Base-by-base conservation (phyloP, 1,140 invertebrate species). In the Pseudomyrmex flavicornis region DNA sequence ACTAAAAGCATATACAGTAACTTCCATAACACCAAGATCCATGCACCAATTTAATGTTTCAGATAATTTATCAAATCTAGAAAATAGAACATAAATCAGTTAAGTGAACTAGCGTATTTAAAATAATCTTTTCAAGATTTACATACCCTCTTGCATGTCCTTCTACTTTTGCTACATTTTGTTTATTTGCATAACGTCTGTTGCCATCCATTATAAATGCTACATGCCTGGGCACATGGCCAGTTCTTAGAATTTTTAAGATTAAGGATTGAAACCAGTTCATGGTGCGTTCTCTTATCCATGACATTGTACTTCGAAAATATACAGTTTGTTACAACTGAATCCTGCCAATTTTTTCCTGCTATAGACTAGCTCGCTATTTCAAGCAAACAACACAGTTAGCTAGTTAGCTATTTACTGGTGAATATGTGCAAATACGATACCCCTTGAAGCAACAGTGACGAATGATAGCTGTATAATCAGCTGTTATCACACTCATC, bases 181-280 rank as follows among this genome's bases (percentile, higher is more conserved):
- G 95, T 92, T 98, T 98, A 82, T 95, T 96, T 0, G 99, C 99
- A 95, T 97, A 99, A 87, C 99, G 95, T 82, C 99, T 95, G 95
- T 99, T 99, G 20, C 99, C 99, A 95, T 99, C 99, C 98, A 99
- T 99, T 74, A 99, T 99, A 92, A 99, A 97, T 1, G 98, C 99
- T 74, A 99, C 95, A 95, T 99, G 99, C 88, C 96, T 95, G 0
- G 99, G 99, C 83, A 99, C 95, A 22, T 96, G 95, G 7, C 98
- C 98, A 82, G 96, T 96, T 93, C 96, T 97, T 62, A 99, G 91
- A 48, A 98, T 93, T 91, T 96, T 96, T n/a, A 97, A 95, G 88
- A 96, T 97, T 22, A 98, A 94, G 63, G 95, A 94, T 94, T 99
- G 97, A 72, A 97, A 92, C 95, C 97, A 98, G 10, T 95, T 96